Conservation (phyloP, 2,888 invertebrate genomes). For the Stenchaetothrips biformis region DNA sequence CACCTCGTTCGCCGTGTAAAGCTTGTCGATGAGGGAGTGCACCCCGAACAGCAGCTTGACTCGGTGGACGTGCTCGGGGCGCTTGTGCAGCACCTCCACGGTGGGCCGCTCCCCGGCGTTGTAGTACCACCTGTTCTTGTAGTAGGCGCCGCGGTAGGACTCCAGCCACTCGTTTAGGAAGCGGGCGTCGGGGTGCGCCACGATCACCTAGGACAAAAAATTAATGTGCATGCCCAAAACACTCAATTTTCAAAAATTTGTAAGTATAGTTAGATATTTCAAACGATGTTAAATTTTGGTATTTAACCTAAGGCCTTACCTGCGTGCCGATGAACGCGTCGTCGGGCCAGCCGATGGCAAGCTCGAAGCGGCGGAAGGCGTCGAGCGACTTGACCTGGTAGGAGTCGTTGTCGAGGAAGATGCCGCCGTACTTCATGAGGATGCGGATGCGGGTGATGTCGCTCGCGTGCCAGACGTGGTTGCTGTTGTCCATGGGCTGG, state of each 20-base stretch:
- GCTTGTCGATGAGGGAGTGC: conserved; percentile 41
- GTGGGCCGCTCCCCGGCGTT: conserved; percentile 47
- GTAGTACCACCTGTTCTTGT: conserved; percentile 44
- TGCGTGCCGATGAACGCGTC: conserved; percentile 35
- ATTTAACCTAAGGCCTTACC: too few relatives aligned
- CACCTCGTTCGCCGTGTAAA: conserved; percentile 35
- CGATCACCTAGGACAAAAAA: conserved; percentile 35
- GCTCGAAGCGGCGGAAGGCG: conserved; percentile 41
- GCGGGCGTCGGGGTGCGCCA: conserved; percentile 42
- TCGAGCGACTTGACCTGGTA: conserved; percentile 41
- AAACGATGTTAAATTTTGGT: too few relatives aligned
- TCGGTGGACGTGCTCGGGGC: conserved; percentile 43
- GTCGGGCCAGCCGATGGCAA: conserved; percentile 41
- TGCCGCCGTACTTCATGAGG: conserved; percentile 42
- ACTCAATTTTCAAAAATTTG: too few relatives aligned
- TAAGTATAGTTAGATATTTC: too few relatives aligned
- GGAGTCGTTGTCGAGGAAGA: conserved; percentile 43
- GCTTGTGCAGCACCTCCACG: conserved; percentile 41
- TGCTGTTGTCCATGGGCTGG: conserved; percentile 39
- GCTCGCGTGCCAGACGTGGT: conserved; percentile 36
- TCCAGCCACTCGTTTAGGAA: conserved; percentile 41
- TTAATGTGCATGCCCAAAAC: too few relatives aligned
- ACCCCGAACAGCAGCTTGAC: conserved; percentile 44
- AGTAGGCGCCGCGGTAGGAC: conserved; percentile 39
- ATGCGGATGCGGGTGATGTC: conserved; percentile 39